phyloP scores from a whole-genome alignment of 2,888 invertebrate genomes.

The Mesorhabditis belari region DNA sequence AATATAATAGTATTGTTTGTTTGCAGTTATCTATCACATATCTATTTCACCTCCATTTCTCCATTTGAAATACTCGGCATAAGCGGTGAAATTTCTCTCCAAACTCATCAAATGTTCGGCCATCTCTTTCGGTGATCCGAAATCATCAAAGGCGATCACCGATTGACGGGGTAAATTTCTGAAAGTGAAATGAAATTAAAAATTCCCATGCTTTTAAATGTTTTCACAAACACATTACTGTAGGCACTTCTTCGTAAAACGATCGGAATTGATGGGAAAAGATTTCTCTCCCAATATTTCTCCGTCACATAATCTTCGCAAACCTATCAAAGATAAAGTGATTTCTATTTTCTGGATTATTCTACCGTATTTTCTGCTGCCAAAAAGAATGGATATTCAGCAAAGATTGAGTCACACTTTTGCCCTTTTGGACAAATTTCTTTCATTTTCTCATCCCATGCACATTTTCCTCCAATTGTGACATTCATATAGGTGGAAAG shows the following conservation, averaged over 20 bases:
- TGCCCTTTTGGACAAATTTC: slow-evolving; percentile 25
- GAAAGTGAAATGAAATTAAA: slow-evolving; percentile 3
- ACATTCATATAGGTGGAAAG: slow-evolving; percentile 37
- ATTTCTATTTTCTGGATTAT: background rate
- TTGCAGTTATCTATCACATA: background rate
- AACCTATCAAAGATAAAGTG: slow-evolving; percentile 8
- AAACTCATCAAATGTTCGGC: slow-evolving; percentile 30
- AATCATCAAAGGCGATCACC: slow-evolving; percentile 50
- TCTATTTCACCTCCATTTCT: slow-evolving; percentile 24
- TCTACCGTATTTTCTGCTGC: slow-evolving; percentile 43
- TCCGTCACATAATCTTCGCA: slow-evolving; percentile 51
- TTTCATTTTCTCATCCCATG: slow-evolving; percentile 9
- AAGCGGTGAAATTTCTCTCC: slow-evolving; percentile 25
- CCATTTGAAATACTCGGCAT: slow-evolving; percentile 47
- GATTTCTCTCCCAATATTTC: slow-evolving; percentile 38
- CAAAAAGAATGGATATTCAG: slow-evolving; percentile 43
- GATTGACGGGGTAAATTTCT: slow-evolving; percentile 38
- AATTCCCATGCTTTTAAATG: background rate
- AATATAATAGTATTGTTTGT: background rate
- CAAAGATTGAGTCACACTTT: slow-evolving; percentile 20
- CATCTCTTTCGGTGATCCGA: slow-evolving; percentile 33
- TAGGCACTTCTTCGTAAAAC: slow-evolving; percentile 39
- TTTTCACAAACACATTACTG: slow-evolving; percentile 7
- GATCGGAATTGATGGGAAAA: slow-evolving; percentile 40
- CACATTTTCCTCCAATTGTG: slow-evolving; percentile 43